Evolutionary conservation across 2,113 vertebrate genomes (phyloP).

Genomic region (Sorex araneus): DNA sequence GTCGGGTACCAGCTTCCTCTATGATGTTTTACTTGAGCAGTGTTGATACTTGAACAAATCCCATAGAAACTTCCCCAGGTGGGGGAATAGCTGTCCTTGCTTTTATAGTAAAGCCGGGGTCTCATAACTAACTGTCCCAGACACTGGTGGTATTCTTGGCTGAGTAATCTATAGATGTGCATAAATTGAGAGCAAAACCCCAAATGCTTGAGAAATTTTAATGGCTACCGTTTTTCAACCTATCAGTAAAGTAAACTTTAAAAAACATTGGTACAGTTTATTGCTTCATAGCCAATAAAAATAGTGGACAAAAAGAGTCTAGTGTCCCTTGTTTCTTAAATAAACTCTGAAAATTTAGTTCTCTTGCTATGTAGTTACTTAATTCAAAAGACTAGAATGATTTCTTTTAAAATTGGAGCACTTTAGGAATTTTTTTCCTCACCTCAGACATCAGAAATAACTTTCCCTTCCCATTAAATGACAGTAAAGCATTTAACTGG

Average conservation of each 20-base stretch:
- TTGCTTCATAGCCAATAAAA: conserved; percentile 86
- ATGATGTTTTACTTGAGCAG: conserved; percentile 90
- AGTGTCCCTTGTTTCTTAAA: conserved; percentile 88
- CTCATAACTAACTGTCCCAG: conserved; percentile 78
- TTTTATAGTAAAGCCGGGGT: conserved; percentile 88
- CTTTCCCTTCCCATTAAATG: conserved; percentile 72
- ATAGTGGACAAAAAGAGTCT: conserved; percentile 88
- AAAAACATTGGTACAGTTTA: conserved; percentile 80
- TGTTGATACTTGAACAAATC: conserved; percentile 93
- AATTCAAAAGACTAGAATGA: conserved; percentile 77
- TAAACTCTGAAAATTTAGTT: conserved; percentile 80
- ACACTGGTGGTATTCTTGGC: conserved; percentile 89
- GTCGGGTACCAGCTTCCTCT: conserved; percentile 91
- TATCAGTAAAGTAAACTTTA: conserved; percentile 88
- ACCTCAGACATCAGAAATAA: conserved; percentile 76
- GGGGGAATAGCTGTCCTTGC: conserved; percentile 87
- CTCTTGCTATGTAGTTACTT: conserved; percentile 76
- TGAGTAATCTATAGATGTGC: conserved; percentile 86
- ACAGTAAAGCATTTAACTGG: conserved; percentile 73
- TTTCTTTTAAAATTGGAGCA: conserved; percentile 83
- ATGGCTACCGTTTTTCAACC: conserved; percentile 88
- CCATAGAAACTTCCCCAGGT: conserved; percentile 89
- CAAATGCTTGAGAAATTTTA: conserved; percentile 88
- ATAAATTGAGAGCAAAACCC: conserved; percentile 85
- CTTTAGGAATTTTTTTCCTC: conserved; percentile 71